Base-by-base conservation (phyloP, 2,113 vertebrate genomes). In the Serinus canaria region DNA sequence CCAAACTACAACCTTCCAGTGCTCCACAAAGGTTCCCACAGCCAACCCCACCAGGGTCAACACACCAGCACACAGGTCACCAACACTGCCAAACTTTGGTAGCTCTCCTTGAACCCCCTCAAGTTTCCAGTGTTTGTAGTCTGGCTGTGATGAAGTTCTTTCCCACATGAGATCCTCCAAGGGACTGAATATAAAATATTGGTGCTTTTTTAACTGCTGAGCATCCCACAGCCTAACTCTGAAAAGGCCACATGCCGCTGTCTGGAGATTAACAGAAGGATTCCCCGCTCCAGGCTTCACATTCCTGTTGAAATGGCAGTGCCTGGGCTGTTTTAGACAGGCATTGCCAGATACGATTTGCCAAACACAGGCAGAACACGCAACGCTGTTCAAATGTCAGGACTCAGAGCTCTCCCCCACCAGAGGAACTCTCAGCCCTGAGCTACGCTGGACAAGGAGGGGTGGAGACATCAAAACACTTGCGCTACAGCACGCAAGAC, bases 401-500 rank as follows among this genome's bases (percentile, higher is more conserved):
- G 49, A 59, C 55, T 53, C 4, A 0, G 30, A 15, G 46, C 39
- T 25, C 49, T 67, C 44, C 79, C 89, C 13, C 68, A 78, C 39
- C 72, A 53, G 58, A 81, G 55, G n/a, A 74, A 39, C 55, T 49
- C 76, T 66, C 49, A 75, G 77, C 58, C 53, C 49, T 59, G 28
- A 87, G 77, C 66, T 60, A 27, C 4, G 19, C 75, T 62, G 41
- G 68, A 59, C 52, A 56, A 70, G 47, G 21, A 79, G 21, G 4
- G 17, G 15, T 31, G 35, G 43, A 75, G 22, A 63, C 47, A 76
- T 15, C 56, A 50, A 56, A 88, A 62, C 37, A 77, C 30, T n/a
- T n/a, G n/a, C 7, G 0, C 81, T 41, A 64, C 24, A n/a, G 62
- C 63, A 70, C 0, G 1, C 2, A 17, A 37, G 39, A 89, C 28